Conservation (phyloP, 1,140 invertebrate species). For the Bombus haemorrhoidalis region DNA sequence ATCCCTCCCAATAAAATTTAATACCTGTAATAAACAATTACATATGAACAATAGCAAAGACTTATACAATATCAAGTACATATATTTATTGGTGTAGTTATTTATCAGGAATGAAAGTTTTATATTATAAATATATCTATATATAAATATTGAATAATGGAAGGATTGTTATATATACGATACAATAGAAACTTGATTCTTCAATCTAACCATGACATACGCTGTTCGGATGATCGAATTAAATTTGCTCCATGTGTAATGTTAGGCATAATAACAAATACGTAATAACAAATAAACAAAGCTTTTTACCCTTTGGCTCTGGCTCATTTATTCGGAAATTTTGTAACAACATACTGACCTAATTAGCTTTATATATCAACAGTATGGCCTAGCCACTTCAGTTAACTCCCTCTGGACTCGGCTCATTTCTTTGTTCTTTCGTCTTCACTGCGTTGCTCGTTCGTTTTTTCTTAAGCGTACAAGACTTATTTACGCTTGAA, state of each 20-base stretch:
- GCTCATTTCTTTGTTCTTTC: conserved; percentile 21
- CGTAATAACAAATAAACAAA: not conserved
- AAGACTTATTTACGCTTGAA: not conserved
- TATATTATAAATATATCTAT: no score
- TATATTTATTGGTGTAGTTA: no score
- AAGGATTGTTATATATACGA: no score
- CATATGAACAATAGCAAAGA: not conserved
- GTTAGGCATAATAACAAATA: not conserved
- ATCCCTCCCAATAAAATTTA: not conserved
- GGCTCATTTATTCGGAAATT: conserved; percentile 10
- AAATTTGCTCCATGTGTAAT: no score
- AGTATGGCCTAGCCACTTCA: not conserved
- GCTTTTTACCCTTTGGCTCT: not conserved
- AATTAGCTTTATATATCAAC: conserved; percentile 27
- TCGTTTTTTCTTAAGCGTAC: not conserved
- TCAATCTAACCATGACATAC: no score
- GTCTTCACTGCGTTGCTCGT: not conserved
- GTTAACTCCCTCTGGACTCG: not conserved
- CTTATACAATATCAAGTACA: no score
- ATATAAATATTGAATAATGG: no score
- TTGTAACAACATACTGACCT: conserved; percentile 29
- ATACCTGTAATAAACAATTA: not conserved
- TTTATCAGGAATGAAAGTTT: no score
- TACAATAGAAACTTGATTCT: no score
- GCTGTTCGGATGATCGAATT: no score